phyloP scores from a whole-genome alignment of 2,113 vertebrate species.

The Pogonocichla stellata region DNA sequence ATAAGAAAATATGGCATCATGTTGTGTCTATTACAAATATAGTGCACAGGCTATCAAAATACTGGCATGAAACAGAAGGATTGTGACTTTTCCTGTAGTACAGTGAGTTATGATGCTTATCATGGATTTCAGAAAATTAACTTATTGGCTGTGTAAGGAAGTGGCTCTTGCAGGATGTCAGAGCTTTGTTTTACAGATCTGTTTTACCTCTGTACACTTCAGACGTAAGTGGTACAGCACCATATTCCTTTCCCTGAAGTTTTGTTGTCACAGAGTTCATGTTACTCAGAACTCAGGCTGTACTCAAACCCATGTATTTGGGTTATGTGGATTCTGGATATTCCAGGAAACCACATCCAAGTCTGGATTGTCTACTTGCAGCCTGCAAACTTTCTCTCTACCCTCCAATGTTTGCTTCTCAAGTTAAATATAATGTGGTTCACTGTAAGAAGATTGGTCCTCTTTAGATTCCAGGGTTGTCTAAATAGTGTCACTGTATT shows the following conservation, averaged over 20 bases:
- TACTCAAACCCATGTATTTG: background rate
- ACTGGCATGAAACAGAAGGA: background rate
- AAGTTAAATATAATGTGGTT: background rate
- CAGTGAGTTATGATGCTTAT: background rate
- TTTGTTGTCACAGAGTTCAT: background rate
- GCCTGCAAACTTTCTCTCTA: background rate
- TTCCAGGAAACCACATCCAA: background rate
- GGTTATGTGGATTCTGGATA: background rate
- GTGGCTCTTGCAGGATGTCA: background rate
- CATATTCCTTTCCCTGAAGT: background rate
- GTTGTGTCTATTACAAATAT: background rate
- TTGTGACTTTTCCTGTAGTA: background rate
- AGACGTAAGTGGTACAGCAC: background rate
- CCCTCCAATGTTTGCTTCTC: background rate
- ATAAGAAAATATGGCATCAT: background rate
- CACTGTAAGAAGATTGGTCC: background rate
- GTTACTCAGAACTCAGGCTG: background rate
- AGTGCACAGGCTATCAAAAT: slow-evolving; percentile 8
- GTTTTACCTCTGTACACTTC: background rate
- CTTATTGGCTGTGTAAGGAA: background rate
- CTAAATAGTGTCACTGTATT: background rate
- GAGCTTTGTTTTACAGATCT: background rate
- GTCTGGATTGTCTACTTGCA: background rate
- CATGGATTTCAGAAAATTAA: background rate
- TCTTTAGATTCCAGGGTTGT: background rate